A percentile compares a stretch with the other conserved stretches of the same genome.
These are phyloP conservation scores for Naso thynnoides DNA, from an alignment of 2,797 vertebrate genomes.

Conservation along the genomic window DNA sequence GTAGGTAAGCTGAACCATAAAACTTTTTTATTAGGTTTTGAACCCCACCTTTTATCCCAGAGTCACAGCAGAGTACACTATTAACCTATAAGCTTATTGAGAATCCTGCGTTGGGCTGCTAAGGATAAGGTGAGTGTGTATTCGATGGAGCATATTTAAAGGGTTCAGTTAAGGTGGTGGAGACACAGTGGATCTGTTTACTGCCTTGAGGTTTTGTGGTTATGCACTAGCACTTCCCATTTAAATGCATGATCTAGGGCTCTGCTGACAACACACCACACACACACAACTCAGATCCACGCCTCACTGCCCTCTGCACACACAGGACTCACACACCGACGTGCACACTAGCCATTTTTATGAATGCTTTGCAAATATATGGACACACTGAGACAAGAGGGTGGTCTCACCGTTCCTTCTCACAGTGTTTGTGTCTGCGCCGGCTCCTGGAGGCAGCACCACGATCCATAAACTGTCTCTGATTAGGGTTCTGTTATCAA, in stretches of 20 bases:
- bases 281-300: slow-evolving; percentile 55
- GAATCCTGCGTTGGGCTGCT: slow-evolving; percentile 31
- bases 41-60: slow-evolving; percentile 51
- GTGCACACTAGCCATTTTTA: slow-evolving; percentile 57
- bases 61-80: slow-evolving; percentile 56
- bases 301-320: slow-evolving; percentile 56
- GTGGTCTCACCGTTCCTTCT: slow-evolving; percentile 36
- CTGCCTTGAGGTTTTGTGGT: slow-evolving; percentile 75
- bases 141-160: slow-evolving; percentile 64
- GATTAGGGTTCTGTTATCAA: slow-evolving; percentile 38
- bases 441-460: slow-evolving; percentile 33
- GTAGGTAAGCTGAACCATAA: slow-evolving; percentile 54
- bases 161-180: slow-evolving; percentile 64
- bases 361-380: slow-evolving; percentile 60
- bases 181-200: slow-evolving; percentile 74
- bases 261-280: slow-evolving; percentile 63
- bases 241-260: slow-evolving; percentile 70
- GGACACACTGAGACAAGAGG: slow-evolving; percentile 41
- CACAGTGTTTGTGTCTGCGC: slow-evolving; percentile 35
- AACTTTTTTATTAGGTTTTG: slow-evolving; percentile 69
- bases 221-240: slow-evolving; percentile 68
- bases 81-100: slow-evolving; percentile 69
- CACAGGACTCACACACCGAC: slow-evolving; percentile 34
- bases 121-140: slow-evolving; percentile 50
- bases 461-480: slow-evolving; percentile 51